Conservation (phyloP, 2,797 vertebrate species). For the Myiotriccus ornatus region DNA sequence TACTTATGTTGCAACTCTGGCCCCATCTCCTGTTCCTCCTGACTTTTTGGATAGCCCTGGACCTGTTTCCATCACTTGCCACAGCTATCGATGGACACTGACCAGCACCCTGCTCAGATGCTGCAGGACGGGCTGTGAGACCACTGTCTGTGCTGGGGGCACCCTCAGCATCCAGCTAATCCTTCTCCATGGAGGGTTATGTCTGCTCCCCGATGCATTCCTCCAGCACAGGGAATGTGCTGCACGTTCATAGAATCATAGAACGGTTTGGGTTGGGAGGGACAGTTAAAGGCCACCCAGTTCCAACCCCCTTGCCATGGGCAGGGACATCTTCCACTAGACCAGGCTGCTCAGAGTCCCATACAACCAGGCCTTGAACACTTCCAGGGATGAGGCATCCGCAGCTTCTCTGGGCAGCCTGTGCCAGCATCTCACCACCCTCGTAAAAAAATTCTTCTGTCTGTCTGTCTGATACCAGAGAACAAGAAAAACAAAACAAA, state of each 20-base stretch:
- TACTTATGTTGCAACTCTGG: fast-evolving
- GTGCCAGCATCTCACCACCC: not conserved
- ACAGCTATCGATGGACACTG: fast-evolving
- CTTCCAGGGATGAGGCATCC: not conserved
- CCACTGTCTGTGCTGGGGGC: not conserved
- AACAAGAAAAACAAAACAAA: not conserved
- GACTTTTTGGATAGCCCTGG: not conserved
- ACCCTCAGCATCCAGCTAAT: not conserved
- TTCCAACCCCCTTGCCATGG: not conserved
- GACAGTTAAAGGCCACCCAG: not conserved
- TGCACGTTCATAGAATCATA: fast-evolving
- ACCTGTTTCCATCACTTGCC: not conserved
- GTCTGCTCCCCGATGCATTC: not conserved
- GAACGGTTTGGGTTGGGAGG: not conserved
- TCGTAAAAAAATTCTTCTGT: not conserved
- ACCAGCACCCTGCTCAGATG: not conserved
- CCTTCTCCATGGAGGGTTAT: not conserved
- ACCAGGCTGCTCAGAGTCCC: not conserved
- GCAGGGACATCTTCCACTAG: not conserved
- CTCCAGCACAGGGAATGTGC: not conserved
- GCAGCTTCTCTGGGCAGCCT: not conserved
- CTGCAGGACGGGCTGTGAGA: not conserved
- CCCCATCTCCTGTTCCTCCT: not conserved
- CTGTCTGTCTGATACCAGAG: not conserved
- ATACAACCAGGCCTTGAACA: too few relatives aligned